Evolutionary conservation across 2,888 invertebrate species (phyloP).

Genomic region (Phoenoteleia sp.): DNA sequence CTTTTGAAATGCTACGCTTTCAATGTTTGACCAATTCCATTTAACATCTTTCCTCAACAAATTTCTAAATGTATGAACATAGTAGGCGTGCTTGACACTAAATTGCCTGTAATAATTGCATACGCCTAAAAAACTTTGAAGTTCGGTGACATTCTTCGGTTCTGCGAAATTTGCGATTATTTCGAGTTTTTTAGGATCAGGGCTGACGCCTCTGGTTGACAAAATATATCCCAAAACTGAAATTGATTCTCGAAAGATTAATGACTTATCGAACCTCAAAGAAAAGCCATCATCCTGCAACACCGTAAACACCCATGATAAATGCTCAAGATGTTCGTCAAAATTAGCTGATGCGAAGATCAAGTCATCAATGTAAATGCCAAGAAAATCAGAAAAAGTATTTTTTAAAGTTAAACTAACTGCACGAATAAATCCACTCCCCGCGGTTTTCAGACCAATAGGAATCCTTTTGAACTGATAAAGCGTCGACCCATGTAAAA

Average conservation of each 20-base stretch:
- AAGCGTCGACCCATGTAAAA: too few relatives aligned
- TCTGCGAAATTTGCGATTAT: neutral
- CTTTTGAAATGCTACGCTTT: conserved; percentile 32
- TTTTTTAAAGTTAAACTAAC: too few relatives aligned
- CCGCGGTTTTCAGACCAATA: too few relatives aligned
- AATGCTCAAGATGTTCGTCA: too few relatives aligned
- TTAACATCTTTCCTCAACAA: neutral
- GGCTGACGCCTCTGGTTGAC: neutral
- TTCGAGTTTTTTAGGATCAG: conserved; percentile 52
- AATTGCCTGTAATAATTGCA: conserved; percentile 64
- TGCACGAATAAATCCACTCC: too few relatives aligned
- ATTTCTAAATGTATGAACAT: conserved; percentile 12
- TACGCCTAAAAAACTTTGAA: conserved; percentile 55
- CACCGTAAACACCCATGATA: too few relatives aligned
- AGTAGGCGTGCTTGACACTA: neutral
- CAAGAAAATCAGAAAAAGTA: too few relatives aligned
- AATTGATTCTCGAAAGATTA: conserved; percentile 56
- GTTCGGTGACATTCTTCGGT: neutral
- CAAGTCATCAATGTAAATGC: too few relatives aligned
- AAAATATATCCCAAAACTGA: conserved; percentile 54
- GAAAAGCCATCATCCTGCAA: conserved; percentile 71
- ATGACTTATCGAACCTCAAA: conserved; percentile 74
- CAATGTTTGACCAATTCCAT: neutral
- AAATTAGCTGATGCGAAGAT: too few relatives aligned
- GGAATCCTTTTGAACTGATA: too few relatives aligned